Evolutionary conservation across 1,140 invertebrate species (phyloP).

Genomic region (Potamilus streckersoni): DNA sequence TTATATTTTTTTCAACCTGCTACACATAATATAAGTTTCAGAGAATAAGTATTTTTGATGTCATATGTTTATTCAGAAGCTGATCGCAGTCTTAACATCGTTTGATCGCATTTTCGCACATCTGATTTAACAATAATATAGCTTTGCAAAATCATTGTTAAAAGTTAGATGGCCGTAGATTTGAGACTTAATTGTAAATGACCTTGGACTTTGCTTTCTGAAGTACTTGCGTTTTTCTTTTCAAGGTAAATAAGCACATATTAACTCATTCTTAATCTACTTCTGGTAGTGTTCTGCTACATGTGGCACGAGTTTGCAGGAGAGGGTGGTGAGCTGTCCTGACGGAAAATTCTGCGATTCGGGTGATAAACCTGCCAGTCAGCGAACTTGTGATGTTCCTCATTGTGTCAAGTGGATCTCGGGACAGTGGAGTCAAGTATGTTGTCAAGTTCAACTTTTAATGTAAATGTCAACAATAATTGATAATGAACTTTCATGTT

Average conservation of each 20-base stretch:
- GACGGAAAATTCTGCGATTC: conserved; percentile 56
- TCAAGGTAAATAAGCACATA: not conserved
- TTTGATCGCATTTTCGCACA: too few relatives aligned
- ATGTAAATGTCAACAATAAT: not conserved
- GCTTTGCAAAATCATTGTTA: too few relatives aligned
- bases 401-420: conserved; percentile 65
- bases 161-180: too few relatives aligned
- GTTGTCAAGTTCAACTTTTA: conserved; percentile 1
- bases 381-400: conserved; percentile 49
- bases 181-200: too few relatives aligned
- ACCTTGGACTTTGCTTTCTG: too few relatives aligned
- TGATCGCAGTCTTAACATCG: too few relatives aligned
- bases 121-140: too few relatives aligned
- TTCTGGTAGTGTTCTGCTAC: conserved; percentile 63
- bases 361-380: conserved; percentile 48
- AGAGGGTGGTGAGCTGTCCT: conserved; percentile 60
- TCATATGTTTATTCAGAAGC: too few relatives aligned
- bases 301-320: conserved; percentile 62
- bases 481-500: not conserved
- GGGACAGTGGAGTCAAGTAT: conserved; percentile 68
- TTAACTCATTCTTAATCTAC: not conserved
- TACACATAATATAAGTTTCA: too few relatives aligned
- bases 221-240: too few relatives aligned
- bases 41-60: too few relatives aligned
- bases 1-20: too few relatives aligned